Base-by-base conservation (phyloP, 1,140 invertebrate genomes). In the Matsumurasca onukii region DNA sequence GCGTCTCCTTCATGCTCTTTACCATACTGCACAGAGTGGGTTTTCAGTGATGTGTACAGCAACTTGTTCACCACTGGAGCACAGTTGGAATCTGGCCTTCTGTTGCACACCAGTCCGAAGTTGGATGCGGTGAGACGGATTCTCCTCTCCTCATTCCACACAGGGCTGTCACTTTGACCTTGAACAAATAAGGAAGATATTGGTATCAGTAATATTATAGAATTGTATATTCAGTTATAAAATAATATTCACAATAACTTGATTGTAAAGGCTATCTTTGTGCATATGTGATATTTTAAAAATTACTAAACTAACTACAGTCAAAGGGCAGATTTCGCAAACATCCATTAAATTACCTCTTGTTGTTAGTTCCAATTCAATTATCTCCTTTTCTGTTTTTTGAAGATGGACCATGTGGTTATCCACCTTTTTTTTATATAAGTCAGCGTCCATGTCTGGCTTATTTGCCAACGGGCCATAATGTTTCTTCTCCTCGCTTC, bases 391-490 rank as follows among this genome's bases (percentile, higher is more conserved):
- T 27, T 66, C 20, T n/a, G 22, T 22, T 22, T 45, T 49, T 45
- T 49, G 34, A 3, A 66, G 12, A n/a, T 66, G 12, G 2, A 31
- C 5, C 13, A 66, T 3, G 9, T 48, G 27, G 45, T 48, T 27
- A 1, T 17, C 12, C 29, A 17, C 27, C n/a, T 27, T 39, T 49
- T 20, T 13, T 9, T n/a, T 66, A 27, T 22, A 48, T 20, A 20
- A 31, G 20, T 20, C 31, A 5, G 1, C 34, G 27, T 12, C 34
- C 3, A 66, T 66, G 27, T 66, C 64, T n/a, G 64, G 64, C 34
- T 66, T 34, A 13, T 66, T 17, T 24, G 64, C 31, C 5, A 27
- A 24, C 2, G 34, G 39, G 9, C 64, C 34, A 29, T 49, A 66
- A 51, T 39, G 2, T 27, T 30, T 30, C 27, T 55, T 31, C 51